phyloP scores from a whole-genome alignment of 1,140 invertebrate species.

The Anoplophora glabripennis region DNA sequence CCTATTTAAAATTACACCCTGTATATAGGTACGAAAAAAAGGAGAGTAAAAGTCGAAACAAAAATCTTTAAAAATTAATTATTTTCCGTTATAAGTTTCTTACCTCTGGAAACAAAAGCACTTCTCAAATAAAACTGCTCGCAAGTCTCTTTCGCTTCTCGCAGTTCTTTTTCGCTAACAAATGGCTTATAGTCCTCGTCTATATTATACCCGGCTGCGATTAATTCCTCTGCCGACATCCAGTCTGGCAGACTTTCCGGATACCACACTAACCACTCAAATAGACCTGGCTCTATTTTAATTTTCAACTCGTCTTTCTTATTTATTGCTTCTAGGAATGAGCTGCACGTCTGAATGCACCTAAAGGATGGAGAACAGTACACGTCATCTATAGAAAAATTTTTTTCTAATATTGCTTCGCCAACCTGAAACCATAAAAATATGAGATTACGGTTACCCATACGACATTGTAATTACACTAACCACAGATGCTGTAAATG shows the following conservation, averaged over 20 bases:
- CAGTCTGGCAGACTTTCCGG: slow-evolving; percentile 73
- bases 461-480: no score
- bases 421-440: slow-evolving; percentile 50
- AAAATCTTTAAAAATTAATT: no score
- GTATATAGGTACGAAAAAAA: no score
- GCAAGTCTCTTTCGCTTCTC: slow-evolving; percentile 58
- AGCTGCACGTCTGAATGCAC: slow-evolving; percentile 85
- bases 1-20: no score
- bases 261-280: slow-evolving; percentile 94
- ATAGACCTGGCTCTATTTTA: slow-evolving; percentile 75
- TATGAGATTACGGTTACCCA: no score
- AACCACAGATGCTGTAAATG: slow-evolving; percentile 68
- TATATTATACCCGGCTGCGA: slow-evolving; percentile 72
- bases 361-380: slow-evolving; percentile 85
- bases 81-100: no score
- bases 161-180: slow-evolving; percentile 57
- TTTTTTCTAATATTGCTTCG: slow-evolving; percentile 68
- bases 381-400: slow-evolving; percentile 67
- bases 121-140: slow-evolving; percentile 75
- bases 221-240: slow-evolving; percentile 72
- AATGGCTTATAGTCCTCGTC: slow-evolving; percentile 68
- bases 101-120: slow-evolving; percentile 51
- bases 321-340: slow-evolving; percentile 60
- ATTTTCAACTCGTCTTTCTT: slow-evolving; percentile 39
- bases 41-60: no score